phyloP scores from a whole-genome alignment of 2,888 invertebrate species.

The Bembecia ichneumoniformis region DNA sequence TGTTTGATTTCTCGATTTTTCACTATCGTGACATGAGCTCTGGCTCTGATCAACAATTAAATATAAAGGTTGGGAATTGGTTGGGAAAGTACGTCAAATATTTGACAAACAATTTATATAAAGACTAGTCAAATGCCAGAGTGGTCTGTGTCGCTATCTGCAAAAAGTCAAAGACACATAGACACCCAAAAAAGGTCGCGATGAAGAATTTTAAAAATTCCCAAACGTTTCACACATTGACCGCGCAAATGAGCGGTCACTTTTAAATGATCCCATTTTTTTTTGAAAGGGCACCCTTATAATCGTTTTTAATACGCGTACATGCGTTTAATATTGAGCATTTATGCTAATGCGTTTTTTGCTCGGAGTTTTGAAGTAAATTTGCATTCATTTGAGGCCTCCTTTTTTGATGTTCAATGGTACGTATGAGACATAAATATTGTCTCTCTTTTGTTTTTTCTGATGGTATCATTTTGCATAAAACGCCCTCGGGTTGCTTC shows the following conservation, averaged over 20 bases:
- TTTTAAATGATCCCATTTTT: constrained; percentile 12
- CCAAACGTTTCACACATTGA: constrained; percentile 7
- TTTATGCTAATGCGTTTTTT: constrained; percentile 47
- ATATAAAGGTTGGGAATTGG: too few relatives aligned
- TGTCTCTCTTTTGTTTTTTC: constrained; percentile 39
- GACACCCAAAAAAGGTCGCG: neutral
- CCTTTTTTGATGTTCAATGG: constrained; percentile 51
- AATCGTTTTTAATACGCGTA: constrained; percentile 39
- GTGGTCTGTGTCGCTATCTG: too few relatives aligned
- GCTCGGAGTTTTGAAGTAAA: constrained; percentile 22
- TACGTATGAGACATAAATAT: constrained; percentile 55
- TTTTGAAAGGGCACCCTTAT: constrained; percentile 17
- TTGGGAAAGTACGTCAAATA: too few relatives aligned
- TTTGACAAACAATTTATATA: too few relatives aligned
- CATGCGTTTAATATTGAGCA: constrained; percentile 35
- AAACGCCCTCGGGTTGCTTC: constrained; percentile 25
- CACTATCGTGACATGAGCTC: too few relatives aligned
- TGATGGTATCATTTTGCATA: constrained; percentile 36
- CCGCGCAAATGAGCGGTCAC: constrained; percentile 13
- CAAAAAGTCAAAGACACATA: neutral
- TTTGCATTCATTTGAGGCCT: constrained; percentile 57
- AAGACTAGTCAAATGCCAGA: too few relatives aligned
- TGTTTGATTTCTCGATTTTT: too few relatives aligned
- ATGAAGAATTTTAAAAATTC: constrained; percentile 9
- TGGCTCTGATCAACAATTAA: too few relatives aligned